Percentiles rank a stretch among this genome's conserved stretches.
phyloP scores from a whole-genome alignment of 2,888 invertebrate genomes.

The Phyllotreta cruciferae region DNA sequence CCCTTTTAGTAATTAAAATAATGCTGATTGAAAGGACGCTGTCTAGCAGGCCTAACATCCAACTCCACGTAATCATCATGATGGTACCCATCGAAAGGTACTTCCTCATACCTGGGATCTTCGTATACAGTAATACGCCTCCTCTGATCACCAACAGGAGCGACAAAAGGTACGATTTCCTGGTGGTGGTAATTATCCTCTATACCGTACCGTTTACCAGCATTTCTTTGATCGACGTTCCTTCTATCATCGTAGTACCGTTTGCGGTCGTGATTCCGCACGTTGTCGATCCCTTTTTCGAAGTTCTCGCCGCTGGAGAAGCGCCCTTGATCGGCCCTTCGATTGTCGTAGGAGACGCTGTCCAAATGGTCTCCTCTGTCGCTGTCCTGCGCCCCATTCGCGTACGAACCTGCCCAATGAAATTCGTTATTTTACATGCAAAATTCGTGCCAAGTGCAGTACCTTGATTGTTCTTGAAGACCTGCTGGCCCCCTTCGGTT shows the following conservation, averaged over 20 bases:
- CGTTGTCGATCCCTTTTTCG: slow-evolving; percentile 50
- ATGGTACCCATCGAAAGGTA: slow-evolving; percentile 36
- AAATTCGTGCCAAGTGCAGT: slow-evolving; percentile 31
- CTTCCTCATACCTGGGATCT: slow-evolving; percentile 50
- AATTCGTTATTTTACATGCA: slow-evolving; percentile 8
- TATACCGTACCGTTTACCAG: slow-evolving; percentile 44
- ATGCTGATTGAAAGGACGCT: slow-evolving; percentile 39
- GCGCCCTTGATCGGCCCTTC: slow-evolving; percentile 49
- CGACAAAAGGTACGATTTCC: slow-evolving; percentile 36
- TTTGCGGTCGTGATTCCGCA: slow-evolving; percentile 51
- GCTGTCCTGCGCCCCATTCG: slow-evolving; percentile 46
- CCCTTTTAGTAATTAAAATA: slow-evolving; percentile 39
- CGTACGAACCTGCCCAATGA: slow-evolving; percentile 44
- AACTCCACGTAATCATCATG: slow-evolving; percentile 47
- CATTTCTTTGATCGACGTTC: slow-evolving; percentile 43
- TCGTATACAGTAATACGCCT: slow-evolving; percentile 58
- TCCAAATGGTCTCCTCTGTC: slow-evolving; percentile 51
- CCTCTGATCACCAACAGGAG: slow-evolving; percentile 26
- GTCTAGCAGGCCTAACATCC: slow-evolving; percentile 45
- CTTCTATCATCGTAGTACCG: slow-evolving; percentile 52
- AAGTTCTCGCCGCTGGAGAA: slow-evolving; percentile 54
- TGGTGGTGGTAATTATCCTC: slow-evolving; percentile 42
- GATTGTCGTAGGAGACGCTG: slow-evolving; percentile 47
- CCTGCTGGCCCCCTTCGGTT: slow-evolving; percentile 59
- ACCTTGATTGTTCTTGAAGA: slow-evolving; percentile 53